Conservation (phyloP, 2,888 invertebrate genomes). For the Phaedon cochleariae region DNA sequence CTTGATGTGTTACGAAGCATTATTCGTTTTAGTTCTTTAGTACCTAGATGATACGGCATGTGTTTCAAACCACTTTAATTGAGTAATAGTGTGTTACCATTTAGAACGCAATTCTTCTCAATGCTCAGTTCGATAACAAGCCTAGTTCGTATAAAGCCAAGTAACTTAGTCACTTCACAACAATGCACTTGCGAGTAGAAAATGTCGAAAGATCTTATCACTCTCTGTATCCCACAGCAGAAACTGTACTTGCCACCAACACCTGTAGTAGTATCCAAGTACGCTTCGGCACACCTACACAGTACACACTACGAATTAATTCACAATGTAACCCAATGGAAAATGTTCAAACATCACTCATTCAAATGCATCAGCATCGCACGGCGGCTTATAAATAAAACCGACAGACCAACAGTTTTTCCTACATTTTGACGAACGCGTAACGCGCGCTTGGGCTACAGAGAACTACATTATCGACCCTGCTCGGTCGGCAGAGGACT, state of each 20-base stretch:
- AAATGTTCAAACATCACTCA: conserved; percentile 14
- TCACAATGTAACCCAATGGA: conserved; percentile 11
- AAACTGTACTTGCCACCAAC: conserved; percentile 24
- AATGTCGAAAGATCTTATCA: conserved; percentile 5
- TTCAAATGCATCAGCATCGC: conserved; percentile 22
- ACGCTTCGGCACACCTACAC: conserved; percentile 17
- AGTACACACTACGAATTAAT: conserved; percentile 14
- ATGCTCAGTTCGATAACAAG: background rate
- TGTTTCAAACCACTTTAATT: background rate
- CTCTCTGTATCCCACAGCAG: conserved; percentile 6
- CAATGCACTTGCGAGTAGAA: background rate
- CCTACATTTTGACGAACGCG: conserved; percentile 28
- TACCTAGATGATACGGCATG: no score
- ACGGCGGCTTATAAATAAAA: conserved; percentile 24
- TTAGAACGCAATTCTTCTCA: background rate
- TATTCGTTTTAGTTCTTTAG: no score
- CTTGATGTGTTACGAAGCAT: no score
- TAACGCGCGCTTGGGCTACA: conserved; percentile 23
- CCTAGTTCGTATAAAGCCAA: background rate
- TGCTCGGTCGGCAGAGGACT: conserved; percentile 29
- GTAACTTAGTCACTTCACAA: background rate
- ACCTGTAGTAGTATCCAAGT: conserved; percentile 10
- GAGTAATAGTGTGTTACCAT: background rate
- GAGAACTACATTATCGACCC: conserved; percentile 28
- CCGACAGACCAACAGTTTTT: conserved; percentile 19